Base-by-base conservation (phyloP, 2,797 vertebrate species). In the Thunnus albacares region DNA sequence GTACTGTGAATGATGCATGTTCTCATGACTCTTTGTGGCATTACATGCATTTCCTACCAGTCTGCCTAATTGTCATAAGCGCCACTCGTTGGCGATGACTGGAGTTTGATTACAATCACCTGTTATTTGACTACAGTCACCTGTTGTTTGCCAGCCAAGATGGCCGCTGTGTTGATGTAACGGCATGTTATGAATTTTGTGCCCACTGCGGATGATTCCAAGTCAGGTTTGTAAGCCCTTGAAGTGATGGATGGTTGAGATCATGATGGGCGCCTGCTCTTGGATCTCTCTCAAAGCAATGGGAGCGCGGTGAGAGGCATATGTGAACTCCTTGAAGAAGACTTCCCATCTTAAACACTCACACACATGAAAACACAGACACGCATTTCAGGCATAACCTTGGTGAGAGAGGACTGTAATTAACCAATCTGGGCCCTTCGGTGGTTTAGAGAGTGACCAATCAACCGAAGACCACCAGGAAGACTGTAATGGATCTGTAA, bases 81-180 rank as follows among this genome's bases (percentile, higher is more conserved):
- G 15, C 51, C 1, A 35, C 70, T 71, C 26, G 66, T 61, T 77
- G 83, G 57, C 33, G 35, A 64, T 26, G 79, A 17, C 75, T 30
- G 82, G 85, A 70, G 85, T 84, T 89, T 86, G 74, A 90, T 90
- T 87, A 75, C 85, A 77, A 80, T 89, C 84, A 80, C 81, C 85
- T 86, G 83, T 85, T 70, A 85, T 76, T 62, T 59, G 77, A 87
- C 76, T 64, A 75, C 81, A 55, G 67, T 93, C 90, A 89, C 89
- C 90, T 91, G 91, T 86, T 87, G 74, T 85, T 84, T 78, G 81
- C 49, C n/a, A 2, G 75, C 76, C 77, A 81, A 83, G 79, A 85
- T 70, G 80, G 74, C 81, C 51, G 20, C 71, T 9, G 82, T 77
- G 91, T 91, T 90, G 86, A 89, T 87, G 88, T 78, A 61, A 47